These are phyloP conservation scores for Trichonephila clavipes DNA, from an alignment of 1,140 invertebrate species.

Conservation along the genomic window DNA sequence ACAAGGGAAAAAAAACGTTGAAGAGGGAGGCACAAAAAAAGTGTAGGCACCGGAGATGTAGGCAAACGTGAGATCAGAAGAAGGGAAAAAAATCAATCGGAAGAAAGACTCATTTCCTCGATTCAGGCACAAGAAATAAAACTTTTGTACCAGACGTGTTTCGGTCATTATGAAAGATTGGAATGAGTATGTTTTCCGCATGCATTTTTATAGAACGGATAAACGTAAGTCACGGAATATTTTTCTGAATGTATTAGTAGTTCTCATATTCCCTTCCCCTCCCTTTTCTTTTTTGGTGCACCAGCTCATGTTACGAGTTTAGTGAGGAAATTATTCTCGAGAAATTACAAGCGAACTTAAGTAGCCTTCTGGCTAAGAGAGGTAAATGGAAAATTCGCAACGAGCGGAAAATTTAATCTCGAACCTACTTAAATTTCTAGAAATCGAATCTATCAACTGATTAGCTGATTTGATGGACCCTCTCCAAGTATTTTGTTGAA, in stretches of 20 bases:
- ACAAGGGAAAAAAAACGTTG: not conserved
- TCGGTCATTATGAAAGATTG: conserved; percentile 38
- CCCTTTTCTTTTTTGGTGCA: not conserved
- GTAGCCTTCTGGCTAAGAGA: not conserved
- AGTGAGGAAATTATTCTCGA: not conserved
- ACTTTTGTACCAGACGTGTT: conserved; percentile 46
- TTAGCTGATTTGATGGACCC: too few species aligned
- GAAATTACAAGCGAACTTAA: not conserved
- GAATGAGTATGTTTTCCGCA: not conserved
- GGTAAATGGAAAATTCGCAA: not conserved
- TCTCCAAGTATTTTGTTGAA: too few species aligned
- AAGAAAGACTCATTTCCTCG: conserved; percentile 41
- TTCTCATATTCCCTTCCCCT: not conserved
- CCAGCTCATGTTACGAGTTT: not conserved
- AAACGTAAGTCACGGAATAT: conserved; percentile 6
- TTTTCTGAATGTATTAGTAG: not conserved
- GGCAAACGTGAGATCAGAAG: conserved; percentile 31
- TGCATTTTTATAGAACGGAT: not conserved
- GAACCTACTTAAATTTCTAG: too few species aligned
- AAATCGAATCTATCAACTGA: too few species aligned
- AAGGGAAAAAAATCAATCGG: conserved; percentile 40
- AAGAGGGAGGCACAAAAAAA: not conserved
- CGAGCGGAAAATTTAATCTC: too few species aligned
- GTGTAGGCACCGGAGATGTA: not conserved
- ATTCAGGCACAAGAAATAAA: conserved; percentile 23